Evolutionary conservation across 2,113 vertebrate genomes (phyloP).

Genomic region (Labeo catla): DNA sequence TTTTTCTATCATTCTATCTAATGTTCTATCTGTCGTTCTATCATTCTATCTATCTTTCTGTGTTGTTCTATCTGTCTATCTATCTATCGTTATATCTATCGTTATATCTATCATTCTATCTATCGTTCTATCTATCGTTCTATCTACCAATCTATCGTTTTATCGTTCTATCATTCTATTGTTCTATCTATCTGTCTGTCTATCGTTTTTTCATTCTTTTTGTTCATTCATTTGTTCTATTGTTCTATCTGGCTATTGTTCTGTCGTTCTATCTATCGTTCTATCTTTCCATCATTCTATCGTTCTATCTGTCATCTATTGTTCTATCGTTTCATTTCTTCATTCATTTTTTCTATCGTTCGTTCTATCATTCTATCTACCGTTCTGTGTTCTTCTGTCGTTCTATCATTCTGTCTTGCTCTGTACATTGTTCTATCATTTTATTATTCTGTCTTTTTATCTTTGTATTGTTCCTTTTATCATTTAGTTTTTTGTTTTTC

Average conservation of each 20-base stretch:
- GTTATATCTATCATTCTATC: too few relatives aligned
- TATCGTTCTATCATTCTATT: neutral
- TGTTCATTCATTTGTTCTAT: neutral
- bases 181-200: neutral
- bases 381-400: too few relatives aligned
- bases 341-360: neutral
- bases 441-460: too few relatives aligned
- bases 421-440: too few relatives aligned
- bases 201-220: neutral
- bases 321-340: neutral
- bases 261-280: neutral
- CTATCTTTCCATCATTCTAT: neutral
- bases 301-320: neutral
- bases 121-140: neutral
- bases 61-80: neutral
- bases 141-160: neutral
- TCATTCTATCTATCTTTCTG: neutral
- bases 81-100: neutral
- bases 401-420: too few relatives aligned
- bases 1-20: too few relatives aligned
- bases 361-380: neutral
- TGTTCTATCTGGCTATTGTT: neutral
- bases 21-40: too few relatives aligned
- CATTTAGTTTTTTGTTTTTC: too few relatives aligned
- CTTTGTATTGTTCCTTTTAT: too few relatives aligned